Evolutionary conservation across 2,888 invertebrate genomes (phyloP).

Genomic region (Scotopteryx bipunctaria): DNA sequence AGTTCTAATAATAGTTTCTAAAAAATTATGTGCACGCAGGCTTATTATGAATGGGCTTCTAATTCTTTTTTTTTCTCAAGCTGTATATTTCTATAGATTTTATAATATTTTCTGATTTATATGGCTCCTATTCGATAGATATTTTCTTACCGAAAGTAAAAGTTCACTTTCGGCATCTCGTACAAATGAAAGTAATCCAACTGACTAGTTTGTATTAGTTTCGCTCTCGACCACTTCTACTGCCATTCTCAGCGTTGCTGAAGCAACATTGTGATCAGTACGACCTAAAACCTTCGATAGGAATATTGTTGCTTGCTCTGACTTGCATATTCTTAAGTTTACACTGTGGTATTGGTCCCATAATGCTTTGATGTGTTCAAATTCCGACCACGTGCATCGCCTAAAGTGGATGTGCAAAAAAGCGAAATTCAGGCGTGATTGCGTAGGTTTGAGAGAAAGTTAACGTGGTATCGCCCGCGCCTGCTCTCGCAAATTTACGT

Average conservation of each 20-base stretch:
- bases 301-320: constrained; percentile 13
- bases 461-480: constrained; percentile 52
- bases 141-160: constrained; percentile 73
- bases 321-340: constrained; percentile 10
- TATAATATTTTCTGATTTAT: neutral
- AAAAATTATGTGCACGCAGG: neutral
- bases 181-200: constrained; percentile 75
- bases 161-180: constrained; percentile 75
- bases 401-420: constrained; percentile 53
- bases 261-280: constrained; percentile 35
- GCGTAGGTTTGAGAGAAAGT: constrained; percentile 67
- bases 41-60: no score
- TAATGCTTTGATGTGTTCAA: constrained; percentile 18
- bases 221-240: constrained; percentile 66
- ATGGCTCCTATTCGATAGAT: constrained; percentile 29
- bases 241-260: constrained; percentile 35
- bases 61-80: neutral
- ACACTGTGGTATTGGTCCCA: constrained; percentile 15
- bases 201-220: constrained; percentile 69
- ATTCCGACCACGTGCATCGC: constrained; percentile 28
- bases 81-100: neutral
- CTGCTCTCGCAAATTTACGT: constrained; percentile 56
- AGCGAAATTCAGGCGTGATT: constrained; percentile 65
- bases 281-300: constrained; percentile 31
- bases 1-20: neutral